Evolutionary conservation across 2,797 vertebrate genomes (phyloP).

Genomic region (Coluber constrictor): DNA sequence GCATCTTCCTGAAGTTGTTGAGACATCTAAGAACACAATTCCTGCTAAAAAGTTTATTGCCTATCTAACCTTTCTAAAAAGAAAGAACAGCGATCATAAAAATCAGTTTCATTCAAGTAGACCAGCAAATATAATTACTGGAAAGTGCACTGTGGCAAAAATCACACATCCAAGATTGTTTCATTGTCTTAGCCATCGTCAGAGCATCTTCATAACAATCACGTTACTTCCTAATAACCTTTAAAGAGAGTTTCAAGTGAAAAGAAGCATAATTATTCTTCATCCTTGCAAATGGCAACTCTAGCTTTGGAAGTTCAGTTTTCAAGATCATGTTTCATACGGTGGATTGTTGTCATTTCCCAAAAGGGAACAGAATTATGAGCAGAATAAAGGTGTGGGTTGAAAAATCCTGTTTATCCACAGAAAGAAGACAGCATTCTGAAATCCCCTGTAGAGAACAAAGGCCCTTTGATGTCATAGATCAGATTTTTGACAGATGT

Average conservation of each 20-base stretch:
- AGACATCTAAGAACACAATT: neutral
- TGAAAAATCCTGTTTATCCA: neutral
- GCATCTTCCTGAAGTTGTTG: neutral
- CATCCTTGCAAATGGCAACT: neutral
- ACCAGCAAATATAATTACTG: neutral
- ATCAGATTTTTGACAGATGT: neutral
- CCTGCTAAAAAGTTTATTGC: neutral
- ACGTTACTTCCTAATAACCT: neutral
- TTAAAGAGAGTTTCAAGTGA: slow-evolving; percentile 10
- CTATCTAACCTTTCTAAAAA: neutral
- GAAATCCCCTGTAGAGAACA: neutral
- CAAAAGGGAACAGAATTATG: neutral
- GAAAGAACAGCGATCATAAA: neutral
- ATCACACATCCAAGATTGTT: neutral
- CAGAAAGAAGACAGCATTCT: neutral
- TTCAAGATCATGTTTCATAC: neutral
- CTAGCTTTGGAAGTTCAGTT: neutral
- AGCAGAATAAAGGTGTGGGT: neutral
- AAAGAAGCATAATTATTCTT: slow-evolving; percentile 1
- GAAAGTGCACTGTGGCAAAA: neutral
- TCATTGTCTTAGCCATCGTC: neutral
- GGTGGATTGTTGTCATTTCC: neutral
- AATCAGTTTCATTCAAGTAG: neutral
- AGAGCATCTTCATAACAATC: fast-evolving
- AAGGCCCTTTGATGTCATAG: neutral